Percentiles rank a stretch among this genome's conserved stretches.
Evolutionary conservation across 2,888 invertebrate species (phyloP).

Genomic region (Formica aserva): DNA sequence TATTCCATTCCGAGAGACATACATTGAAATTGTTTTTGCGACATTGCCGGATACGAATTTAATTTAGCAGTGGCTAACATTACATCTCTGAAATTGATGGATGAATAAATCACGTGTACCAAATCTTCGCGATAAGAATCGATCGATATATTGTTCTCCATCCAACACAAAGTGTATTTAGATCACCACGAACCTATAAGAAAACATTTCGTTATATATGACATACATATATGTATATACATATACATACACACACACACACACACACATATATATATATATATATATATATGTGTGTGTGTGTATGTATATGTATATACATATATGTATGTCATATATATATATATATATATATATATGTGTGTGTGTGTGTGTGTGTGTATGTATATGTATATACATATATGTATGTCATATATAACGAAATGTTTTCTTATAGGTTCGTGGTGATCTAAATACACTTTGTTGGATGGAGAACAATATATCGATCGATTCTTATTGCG

Average conservation of each 20-base stretch:
- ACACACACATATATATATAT: too few species aligned
- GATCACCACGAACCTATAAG: conserved; percentile 91
- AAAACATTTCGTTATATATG: background rate
- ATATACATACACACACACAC: background rate
- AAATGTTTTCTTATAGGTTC: too few species aligned
- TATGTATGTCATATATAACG: too few species aligned
- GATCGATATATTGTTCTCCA: conserved; percentile 88
- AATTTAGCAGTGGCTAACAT: background rate
- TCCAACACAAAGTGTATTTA: conserved; percentile 93
- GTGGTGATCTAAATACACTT: too few species aligned
- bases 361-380: too few species aligned
- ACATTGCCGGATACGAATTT: conserved; percentile 68
- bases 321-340: too few species aligned
- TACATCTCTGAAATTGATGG: conserved; percentile 8
- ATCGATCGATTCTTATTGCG: too few species aligned
- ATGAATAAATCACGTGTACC: background rate
- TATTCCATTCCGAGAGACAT: conserved; percentile 91
- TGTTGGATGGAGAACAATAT: too few species aligned
- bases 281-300: too few species aligned
- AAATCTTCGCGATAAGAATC: conserved; percentile 40
- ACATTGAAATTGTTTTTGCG: conserved; percentile 88
- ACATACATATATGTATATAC: background rate
- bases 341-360: too few species aligned
- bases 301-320: too few species aligned
- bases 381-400: too few species aligned